Conservation (phyloP, 2,113 vertebrate species). For the Ursus arctos region DNA sequence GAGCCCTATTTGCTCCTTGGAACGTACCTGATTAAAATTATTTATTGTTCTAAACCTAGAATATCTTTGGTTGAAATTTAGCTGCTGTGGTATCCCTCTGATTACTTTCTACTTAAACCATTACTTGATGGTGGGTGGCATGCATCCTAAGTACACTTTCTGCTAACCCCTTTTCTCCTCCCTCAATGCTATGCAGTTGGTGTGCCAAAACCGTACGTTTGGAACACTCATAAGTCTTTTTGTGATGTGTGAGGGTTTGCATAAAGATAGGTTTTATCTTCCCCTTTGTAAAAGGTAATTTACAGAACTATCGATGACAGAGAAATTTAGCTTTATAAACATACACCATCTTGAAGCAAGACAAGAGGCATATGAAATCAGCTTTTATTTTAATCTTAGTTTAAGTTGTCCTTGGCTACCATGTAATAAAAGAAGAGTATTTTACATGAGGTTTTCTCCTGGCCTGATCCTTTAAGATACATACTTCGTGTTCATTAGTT, state of each 20-base stretch:
- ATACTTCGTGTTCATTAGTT: background rate
- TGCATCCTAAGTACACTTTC: slow-evolving; percentile 82
- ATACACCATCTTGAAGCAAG: accelerated
- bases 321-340: slow-evolving; percentile 48
- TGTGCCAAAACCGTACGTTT: slow-evolving; percentile 81
- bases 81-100: slow-evolving; percentile 82
- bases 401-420: slow-evolving; percentile 40
- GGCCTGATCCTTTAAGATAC: slow-evolving; percentile 17
- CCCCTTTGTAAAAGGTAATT: slow-evolving; percentile 61
- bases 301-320: slow-evolving; percentile 49
- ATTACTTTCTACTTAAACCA: slow-evolving; percentile 83
- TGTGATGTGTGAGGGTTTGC: slow-evolving; percentile 73
- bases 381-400: slow-evolving; percentile 52
- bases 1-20: slow-evolving; percentile 73
- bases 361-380: slow-evolving; percentile 4
- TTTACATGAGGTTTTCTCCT: slow-evolving; percentile 45
- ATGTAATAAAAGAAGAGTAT: background rate
- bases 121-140: slow-evolving; percentile 84
- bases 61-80: slow-evolving; percentile 83
- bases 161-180: slow-evolving; percentile 74
- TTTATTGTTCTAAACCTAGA: slow-evolving; percentile 85
- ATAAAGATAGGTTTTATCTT: slow-evolving; percentile 72
- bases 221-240: slow-evolving; percentile 55
- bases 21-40: slow-evolving; percentile 78
- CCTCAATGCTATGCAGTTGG: slow-evolving; percentile 42